These are phyloP conservation scores for Busseola fusca DNA, from an alignment of 2,888 invertebrate species.

Conservation along the genomic window DNA sequence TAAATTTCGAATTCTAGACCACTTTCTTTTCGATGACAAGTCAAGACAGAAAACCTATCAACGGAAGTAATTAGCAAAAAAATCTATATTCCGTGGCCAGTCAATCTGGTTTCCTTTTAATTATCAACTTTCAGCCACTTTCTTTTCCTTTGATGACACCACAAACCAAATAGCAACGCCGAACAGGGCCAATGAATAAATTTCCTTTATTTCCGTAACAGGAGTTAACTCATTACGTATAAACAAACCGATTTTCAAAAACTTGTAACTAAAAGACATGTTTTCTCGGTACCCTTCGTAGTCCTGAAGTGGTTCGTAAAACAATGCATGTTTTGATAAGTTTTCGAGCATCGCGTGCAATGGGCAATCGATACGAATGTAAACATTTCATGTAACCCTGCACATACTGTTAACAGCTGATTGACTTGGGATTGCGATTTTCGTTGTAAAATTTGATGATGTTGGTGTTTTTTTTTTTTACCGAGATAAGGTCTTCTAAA, in stretches of 20 bases:
- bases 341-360: constrained; percentile 55
- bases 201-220: constrained; percentile 5
- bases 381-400: constrained; percentile 44
- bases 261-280: background rate
- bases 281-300: constrained; percentile 13
- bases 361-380: constrained; percentile 38
- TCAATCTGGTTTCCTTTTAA: constrained; percentile 11
- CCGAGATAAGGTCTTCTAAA: too few species aligned
- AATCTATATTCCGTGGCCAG: background rate
- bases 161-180: background rate
- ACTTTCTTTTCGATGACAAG: constrained; percentile 16
- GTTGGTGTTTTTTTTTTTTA: background rate
- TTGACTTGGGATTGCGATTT: constrained; percentile 2
- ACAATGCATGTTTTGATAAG: constrained; percentile 43
- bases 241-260: constrained; percentile 10
- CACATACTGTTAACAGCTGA: constrained; percentile 25
- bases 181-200: constrained; percentile 13
- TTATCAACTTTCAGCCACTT: constrained; percentile 18
- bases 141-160: constrained; percentile 22
- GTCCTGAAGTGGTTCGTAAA: constrained; percentile 19
- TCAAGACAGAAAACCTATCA: background rate
- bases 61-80: constrained; percentile 6
- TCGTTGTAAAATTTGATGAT: background rate
- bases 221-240: background rate
- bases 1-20: background rate